Conservation (phyloP, 1,140 invertebrate species). For the Papilio polytes region DNA sequence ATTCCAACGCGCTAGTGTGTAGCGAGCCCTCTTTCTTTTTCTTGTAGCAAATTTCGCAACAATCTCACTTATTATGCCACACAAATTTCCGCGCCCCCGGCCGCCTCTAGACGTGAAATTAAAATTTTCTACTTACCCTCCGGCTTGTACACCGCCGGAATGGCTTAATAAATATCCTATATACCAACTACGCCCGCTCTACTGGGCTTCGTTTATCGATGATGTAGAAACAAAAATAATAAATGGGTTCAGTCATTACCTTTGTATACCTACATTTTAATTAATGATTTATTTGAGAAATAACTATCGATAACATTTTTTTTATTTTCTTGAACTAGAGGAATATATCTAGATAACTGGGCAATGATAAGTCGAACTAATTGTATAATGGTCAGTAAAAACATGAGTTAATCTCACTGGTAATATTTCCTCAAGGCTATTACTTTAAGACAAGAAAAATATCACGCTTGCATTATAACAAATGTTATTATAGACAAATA, state of each 20-base stretch:
- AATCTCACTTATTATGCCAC: slow-evolving; percentile 84
- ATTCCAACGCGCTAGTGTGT: slow-evolving; percentile 49
- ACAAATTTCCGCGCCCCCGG: slow-evolving; percentile 79
- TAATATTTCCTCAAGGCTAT: too few species aligned
- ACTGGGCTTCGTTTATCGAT: not conserved
- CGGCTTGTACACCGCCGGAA: slow-evolving; percentile 65
- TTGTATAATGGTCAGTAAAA: too few species aligned
- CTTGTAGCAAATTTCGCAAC: slow-evolving; percentile 83
- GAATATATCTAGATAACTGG: too few species aligned
- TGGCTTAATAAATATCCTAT: slow-evolving; percentile 80
- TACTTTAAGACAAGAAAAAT: too few species aligned
- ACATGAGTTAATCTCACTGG: too few species aligned
- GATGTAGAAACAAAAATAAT: slow-evolving; percentile 6
- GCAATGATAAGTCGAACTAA: too few species aligned
- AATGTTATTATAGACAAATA: too few species aligned
- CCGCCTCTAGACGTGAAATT: slow-evolving; percentile 78
- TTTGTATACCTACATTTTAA: not conserved
- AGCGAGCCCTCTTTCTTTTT: slow-evolving; percentile 81
- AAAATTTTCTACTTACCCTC: slow-evolving; percentile 81
- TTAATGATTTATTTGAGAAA: not conserved
- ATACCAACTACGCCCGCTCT: slow-evolving; percentile 45
- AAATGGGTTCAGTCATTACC: not conserved
- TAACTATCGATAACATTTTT: not conserved
- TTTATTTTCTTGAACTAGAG: not conserved
- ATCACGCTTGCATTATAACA: too few species aligned